A percentile compares a stretch with the other conserved stretches of the same genome.
Conservation (phyloP, 2,888 invertebrate species). For the Dasysyrphus albostriatus region DNA sequence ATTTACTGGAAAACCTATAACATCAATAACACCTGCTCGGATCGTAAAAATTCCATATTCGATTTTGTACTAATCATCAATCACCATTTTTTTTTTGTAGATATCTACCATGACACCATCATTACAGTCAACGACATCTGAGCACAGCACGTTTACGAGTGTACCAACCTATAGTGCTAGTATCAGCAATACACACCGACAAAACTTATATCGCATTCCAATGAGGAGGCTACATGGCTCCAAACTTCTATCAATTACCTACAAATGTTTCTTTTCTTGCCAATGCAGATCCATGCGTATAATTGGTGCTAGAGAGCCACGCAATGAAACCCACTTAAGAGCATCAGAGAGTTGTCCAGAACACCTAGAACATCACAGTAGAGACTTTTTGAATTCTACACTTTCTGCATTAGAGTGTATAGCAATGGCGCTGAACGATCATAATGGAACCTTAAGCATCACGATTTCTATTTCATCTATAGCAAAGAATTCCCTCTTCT, state of each 20-base stretch:
- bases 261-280: conserved; percentile 25
- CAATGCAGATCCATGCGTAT: conserved; percentile 62
- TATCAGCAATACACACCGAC: conserved; percentile 32
- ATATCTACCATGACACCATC: conserved; percentile 48
- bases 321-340: conserved; percentile 46
- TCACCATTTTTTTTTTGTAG: conserved; percentile 29
- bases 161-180: background rate
- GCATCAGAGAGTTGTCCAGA: conserved; percentile 14
- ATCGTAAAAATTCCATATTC: conserved; percentile 38
- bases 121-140: conserved; percentile 42
- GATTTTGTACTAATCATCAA: conserved; percentile 49
- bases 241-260: conserved; percentile 64
- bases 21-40: conserved; percentile 59
- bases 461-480: conserved; percentile 68
- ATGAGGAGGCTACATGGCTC: conserved; percentile 54
- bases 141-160: conserved; percentile 42
- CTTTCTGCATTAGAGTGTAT: conserved; percentile 55
- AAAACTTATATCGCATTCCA: conserved; percentile 69
- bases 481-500: conserved; percentile 42
- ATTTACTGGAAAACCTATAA: conserved; percentile 1
- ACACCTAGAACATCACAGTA: background rate
- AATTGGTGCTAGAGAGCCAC: conserved; percentile 62
- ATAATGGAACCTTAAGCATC: conserved; percentile 62
- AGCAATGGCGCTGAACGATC: conserved; percentile 50
- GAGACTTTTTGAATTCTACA: conserved; percentile 45